A percentile compares a stretch with the other conserved stretches of the same genome.
These are phyloP conservation scores for Menura novaehollandiae DNA, from an alignment of 2,113 vertebrate species.

Conservation along the genomic window DNA sequence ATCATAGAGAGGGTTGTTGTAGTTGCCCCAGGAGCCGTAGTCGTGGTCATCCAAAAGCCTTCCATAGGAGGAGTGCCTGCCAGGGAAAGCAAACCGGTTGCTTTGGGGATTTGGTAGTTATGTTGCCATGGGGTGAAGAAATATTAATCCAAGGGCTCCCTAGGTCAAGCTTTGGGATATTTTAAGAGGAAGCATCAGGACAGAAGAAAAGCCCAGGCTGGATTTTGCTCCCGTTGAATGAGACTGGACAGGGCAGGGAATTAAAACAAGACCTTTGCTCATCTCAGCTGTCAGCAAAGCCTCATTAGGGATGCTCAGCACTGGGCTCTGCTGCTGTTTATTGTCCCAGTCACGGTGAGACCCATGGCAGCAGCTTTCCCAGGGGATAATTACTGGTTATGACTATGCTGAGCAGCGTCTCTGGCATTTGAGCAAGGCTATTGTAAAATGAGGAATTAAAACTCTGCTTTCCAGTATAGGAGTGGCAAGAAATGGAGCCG, in stretches of 20 bases:
- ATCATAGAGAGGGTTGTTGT: constrained; percentile 89
- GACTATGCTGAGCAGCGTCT: neutral
- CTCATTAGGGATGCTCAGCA: neutral
- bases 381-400: neutral
- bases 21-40: constrained; percentile 79
- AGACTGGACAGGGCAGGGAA: neutral
- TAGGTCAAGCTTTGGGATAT: neutral
- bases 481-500: accelerated
- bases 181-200: neutral
- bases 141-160: neutral
- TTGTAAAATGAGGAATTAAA: neutral
- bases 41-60: constrained; percentile 78
- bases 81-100: neutral
- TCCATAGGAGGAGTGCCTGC: constrained; percentile 83
- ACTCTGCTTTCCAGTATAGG: neutral
- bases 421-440: neutral
- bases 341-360: neutral
- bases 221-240: neutral
- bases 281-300: neutral
- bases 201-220: neutral
- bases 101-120: neutral
- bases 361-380: neutral
- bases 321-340: neutral
- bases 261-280: constrained; percentile 31
- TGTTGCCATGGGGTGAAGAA: neutral